These are phyloP conservation scores for Erythrocercus mccallii DNA, from an alignment of 2,113 vertebrate species.

Conservation along the genomic window DNA sequence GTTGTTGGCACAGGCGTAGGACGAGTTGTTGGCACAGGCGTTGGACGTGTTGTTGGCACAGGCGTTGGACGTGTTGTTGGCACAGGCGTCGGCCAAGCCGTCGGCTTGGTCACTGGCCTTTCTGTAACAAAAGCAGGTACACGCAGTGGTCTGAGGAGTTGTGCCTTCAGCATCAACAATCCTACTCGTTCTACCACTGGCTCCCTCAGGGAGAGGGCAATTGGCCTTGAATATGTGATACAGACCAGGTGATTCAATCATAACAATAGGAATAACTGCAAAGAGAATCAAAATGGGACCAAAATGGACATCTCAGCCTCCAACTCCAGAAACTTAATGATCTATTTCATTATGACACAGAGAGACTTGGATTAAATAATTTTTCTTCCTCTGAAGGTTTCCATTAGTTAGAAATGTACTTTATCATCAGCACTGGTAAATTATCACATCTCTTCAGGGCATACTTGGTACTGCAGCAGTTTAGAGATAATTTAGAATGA, in stretches of 20 bases:
- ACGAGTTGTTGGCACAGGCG: conserved; percentile 18
- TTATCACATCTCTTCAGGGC: not conserved
- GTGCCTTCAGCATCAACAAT: conserved; percentile 77
- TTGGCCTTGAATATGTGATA: conserved; percentile 35
- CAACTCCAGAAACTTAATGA: not conserved
- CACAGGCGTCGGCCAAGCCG: not conserved
- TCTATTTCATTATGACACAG: not conserved
- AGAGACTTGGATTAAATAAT: not conserved
- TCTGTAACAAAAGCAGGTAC: conserved; percentile 55
- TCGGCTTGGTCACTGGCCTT: conserved; percentile 65
- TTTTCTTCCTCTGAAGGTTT: not conserved
- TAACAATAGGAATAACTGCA: conserved; percentile 80
- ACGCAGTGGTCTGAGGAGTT: conserved; percentile 60
- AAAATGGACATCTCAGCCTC: not conserved
- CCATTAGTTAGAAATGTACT: not conserved
- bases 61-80: not conserved
- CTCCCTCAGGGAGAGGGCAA: conserved; percentile 12
- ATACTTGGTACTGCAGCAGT: not conserved
- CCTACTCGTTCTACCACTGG: conserved; percentile 62
- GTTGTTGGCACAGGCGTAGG: not conserved
- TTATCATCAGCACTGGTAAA: not conserved
- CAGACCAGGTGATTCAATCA: conserved; percentile 78
- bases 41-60: not conserved
- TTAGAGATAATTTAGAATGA: not conserved
- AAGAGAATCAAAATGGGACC: conserved; percentile 11